Evolutionary conservation across 92 coral and sea anemone species (phyloP).

Genomic region (Anthopleura xanthogrammica): DNA sequence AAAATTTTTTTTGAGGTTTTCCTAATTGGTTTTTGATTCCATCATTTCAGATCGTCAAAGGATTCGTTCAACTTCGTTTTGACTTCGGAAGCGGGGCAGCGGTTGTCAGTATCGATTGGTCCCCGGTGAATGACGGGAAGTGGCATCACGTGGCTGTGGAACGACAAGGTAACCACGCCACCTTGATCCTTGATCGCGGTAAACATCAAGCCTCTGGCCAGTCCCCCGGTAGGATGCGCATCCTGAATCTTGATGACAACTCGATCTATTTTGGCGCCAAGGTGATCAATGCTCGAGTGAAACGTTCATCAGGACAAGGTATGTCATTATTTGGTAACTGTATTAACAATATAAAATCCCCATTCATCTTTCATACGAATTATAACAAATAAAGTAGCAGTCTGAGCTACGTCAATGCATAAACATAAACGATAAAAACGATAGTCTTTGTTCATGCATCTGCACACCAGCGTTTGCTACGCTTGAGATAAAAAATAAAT

Average conservation of each 20-base stretch:
- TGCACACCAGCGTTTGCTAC: too few species aligned
- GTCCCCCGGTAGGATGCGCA: constrained; percentile 95
- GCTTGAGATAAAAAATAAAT: too few species aligned
- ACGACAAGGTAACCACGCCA: constrained; percentile 96
- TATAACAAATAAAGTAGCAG: too few species aligned
- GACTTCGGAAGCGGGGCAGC: constrained; percentile 98
- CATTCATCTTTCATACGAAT: too few species aligned
- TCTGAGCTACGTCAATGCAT: background rate
- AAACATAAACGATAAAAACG: too few species aligned
- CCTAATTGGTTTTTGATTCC: background rate
- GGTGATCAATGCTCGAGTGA: constrained; percentile 55
- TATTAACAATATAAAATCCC: too few species aligned
- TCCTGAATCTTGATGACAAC: constrained; percentile 82
- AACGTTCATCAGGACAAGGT: constrained; percentile 47
- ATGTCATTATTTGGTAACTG: background rate
- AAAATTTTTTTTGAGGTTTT: background rate
- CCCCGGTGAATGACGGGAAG: constrained; percentile 78
- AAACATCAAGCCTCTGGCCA: constrained; percentile 84
- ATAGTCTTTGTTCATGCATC: too few species aligned
- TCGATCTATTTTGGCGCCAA: constrained; percentile 87
- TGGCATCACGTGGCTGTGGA: constrained; percentile 96
- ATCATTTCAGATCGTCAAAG: constrained; percentile 75
- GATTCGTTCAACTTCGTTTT: constrained; percentile 88
- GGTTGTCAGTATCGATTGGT: constrained; percentile 83
- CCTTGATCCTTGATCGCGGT: constrained; percentile 79